Evolutionary conservation across 2,888 invertebrate species (phyloP).

Genomic region (Tenthredo notha): DNA sequence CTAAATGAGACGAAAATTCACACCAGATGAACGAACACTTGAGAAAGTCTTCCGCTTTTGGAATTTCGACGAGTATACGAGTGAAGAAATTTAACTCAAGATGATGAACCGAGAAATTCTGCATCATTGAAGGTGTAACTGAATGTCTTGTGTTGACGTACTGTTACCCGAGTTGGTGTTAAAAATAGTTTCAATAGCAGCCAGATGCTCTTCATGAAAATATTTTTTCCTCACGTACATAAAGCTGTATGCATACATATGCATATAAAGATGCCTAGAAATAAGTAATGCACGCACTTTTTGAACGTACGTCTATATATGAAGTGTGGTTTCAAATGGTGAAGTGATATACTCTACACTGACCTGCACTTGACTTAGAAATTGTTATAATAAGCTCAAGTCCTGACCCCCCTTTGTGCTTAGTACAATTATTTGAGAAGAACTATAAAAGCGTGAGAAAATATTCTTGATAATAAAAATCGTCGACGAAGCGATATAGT

Average conservation of each 20-base stretch:
- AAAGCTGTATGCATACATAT: background rate
- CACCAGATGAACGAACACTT: background rate
- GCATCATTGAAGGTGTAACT: conserved; percentile 28
- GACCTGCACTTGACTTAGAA: conserved; percentile 29
- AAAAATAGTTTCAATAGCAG: conserved; percentile 51
- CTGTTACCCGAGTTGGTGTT: conserved; percentile 20
- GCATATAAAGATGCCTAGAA: background rate
- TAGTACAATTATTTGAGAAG: background rate
- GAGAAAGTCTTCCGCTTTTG: background rate
- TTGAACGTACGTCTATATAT: background rate
- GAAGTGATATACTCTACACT: background rate
- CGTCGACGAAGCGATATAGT: background rate
- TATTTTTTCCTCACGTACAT: conserved; percentile 15
- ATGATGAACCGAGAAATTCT: conserved; percentile 19
- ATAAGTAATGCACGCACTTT: background rate
- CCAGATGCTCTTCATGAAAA: conserved; percentile 45
- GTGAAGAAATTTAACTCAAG: background rate
- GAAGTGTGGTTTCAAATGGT: background rate
- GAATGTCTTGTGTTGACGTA: conserved; percentile 44
- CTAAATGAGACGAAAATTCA: background rate
- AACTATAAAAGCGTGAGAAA: background rate
- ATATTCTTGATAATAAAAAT: background rate
- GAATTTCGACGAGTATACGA: background rate
- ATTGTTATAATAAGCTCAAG: conserved; percentile 2
- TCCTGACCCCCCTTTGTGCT: background rate